These are phyloP conservation scores for Pseudococcus viburni DNA, from an alignment of 2,888 invertebrate species.

Conservation along the genomic window DNA sequence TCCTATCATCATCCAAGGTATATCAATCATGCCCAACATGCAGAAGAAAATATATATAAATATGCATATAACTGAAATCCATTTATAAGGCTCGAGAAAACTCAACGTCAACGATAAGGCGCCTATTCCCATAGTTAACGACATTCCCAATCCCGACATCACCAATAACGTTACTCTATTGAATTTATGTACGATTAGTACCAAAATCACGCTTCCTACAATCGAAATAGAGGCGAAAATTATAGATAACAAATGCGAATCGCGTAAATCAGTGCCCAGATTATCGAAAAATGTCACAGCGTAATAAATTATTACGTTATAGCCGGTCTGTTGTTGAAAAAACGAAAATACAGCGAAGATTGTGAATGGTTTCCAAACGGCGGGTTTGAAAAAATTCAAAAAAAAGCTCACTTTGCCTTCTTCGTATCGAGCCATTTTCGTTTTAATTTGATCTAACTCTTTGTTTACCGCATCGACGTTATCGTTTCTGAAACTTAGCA, in stretches of 20 bases:
- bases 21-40: conserved; percentile 81
- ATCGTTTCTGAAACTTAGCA: conserved; percentile 77
- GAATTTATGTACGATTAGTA: conserved; percentile 78
- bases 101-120: conserved; percentile 69
- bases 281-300: conserved; percentile 81
- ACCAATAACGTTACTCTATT: conserved; percentile 78
- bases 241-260: conserved; percentile 80
- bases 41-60: conserved; percentile 80
- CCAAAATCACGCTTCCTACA: conserved; percentile 73
- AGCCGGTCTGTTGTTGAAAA: conserved; percentile 81
- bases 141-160: conserved; percentile 74
- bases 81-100: conserved; percentile 70
- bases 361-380: conserved; percentile 79
- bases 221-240: conserved; percentile 80
- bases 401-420: background rate
- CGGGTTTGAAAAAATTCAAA: conserved; percentile 31
- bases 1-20: conserved; percentile 83
- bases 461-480: conserved; percentile 77
- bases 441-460: conserved; percentile 73
- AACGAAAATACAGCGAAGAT: conserved; percentile 78
- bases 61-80: conserved; percentile 75
- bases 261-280: conserved; percentile 74
- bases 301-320: conserved; percentile 81
- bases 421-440: conserved; percentile 28
- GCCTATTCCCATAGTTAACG: conserved; percentile 78